Percentiles rank a stretch among this genome's conserved stretches.
Evolutionary conservation across 2,888 invertebrate genomes (phyloP).

Genomic region (Gortyna flavago): DNA sequence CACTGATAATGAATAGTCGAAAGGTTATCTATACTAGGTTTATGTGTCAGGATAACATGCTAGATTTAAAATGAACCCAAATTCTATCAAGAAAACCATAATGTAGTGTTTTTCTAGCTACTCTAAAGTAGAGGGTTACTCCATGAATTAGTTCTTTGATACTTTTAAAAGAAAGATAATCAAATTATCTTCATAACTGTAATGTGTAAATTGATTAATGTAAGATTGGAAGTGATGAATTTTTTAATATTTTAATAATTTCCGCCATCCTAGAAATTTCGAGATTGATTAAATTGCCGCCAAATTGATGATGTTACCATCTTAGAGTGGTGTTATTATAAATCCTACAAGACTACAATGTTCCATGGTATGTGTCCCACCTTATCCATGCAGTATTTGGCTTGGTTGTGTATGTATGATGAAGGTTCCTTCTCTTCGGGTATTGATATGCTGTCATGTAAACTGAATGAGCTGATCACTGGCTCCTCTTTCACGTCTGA

Average conservation of each 20-base stretch:
- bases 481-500: conserved; percentile 83
- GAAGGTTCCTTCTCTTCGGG: conserved; percentile 89
- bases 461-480: conserved; percentile 72
- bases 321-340: background rate
- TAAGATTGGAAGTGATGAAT: background rate
- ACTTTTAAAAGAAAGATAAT: background rate
- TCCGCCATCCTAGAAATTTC: background rate
- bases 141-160: background rate
- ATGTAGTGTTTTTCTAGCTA: background rate
- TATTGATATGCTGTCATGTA: conserved; percentile 81
- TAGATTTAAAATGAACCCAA: background rate
- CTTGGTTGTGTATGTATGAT: conserved; percentile 93
- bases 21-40: conserved; percentile 30
- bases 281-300: background rate
- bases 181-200: background rate
- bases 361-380: conserved; percentile 78
- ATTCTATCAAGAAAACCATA: background rate
- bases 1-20: conserved; percentile 37
- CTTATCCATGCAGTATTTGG: conserved; percentile 95
- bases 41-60: conserved; percentile 25
- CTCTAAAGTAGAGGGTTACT: background rate
- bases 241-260: background rate
- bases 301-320: background rate
- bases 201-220: background rate
- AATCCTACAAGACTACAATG: background rate